phyloP scores from a whole-genome alignment of 2,113 vertebrate species.

The Oreotragus oreotragus region DNA sequence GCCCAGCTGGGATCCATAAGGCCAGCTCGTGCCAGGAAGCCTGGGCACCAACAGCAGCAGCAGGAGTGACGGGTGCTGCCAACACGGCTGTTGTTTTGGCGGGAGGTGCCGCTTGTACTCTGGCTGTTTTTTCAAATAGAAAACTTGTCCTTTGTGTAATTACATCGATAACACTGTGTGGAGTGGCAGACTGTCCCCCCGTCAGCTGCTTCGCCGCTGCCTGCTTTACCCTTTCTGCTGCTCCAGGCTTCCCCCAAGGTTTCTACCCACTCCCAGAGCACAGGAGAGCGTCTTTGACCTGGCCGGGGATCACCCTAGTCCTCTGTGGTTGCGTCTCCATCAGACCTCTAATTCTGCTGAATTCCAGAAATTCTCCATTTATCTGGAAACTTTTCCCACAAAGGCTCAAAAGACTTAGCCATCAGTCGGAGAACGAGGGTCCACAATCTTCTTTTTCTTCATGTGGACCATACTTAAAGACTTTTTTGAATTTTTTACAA shows the following conservation, averaged over 20 bases:
- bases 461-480: neutral
- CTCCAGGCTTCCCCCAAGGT: neutral
- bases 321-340: neutral
- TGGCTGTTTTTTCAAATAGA: slow-evolving; percentile 54
- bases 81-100: slow-evolving; percentile 7
- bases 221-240: neutral
- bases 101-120: slow-evolving; percentile 65
- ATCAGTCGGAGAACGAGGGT: neutral
- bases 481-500: neutral
- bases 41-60: neutral
- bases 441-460: neutral
- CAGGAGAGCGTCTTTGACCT: neutral
- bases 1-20: neutral
- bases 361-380: neutral
- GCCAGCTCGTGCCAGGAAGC: neutral
- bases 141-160: slow-evolving; percentile 76
- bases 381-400: neutral
- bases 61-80: neutral
- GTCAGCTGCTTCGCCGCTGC: neutral
- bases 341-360: neutral
- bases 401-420: neutral
- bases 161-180: slow-evolving; percentile 58
- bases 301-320: neutral
- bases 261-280: too few species aligned
- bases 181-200: slow-evolving; percentile 56